Percentiles rank a stretch among this genome's conserved stretches.
phyloP scores from a whole-genome alignment of 2,888 invertebrate species.

The Bembecia ichneumoniformis region DNA sequence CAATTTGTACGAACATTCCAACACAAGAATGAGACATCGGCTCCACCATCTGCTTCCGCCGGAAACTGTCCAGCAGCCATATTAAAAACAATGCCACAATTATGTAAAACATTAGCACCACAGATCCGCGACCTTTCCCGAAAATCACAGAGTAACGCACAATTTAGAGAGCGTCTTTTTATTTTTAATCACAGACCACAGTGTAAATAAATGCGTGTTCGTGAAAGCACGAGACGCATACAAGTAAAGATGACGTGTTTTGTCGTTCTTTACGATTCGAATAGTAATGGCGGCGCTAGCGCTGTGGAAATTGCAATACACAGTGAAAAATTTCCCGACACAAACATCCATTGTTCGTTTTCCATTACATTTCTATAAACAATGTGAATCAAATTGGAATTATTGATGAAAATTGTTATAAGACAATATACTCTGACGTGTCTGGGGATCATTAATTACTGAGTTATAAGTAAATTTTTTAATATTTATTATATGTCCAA shows the following conservation, averaged over 20 bases:
- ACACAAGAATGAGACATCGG: constrained; percentile 48
- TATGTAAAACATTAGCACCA: constrained; percentile 51
- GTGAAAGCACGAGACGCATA: constrained; percentile 35
- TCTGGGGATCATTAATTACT: too few species aligned
- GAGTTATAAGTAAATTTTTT: too few species aligned
- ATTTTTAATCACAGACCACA: constrained; percentile 5
- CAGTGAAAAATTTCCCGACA: neutral
- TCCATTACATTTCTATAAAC: too few species aligned
- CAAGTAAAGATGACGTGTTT: constrained; percentile 26
- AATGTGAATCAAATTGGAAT: too few species aligned
- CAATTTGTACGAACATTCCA: constrained; percentile 46
- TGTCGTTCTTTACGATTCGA: constrained; percentile 25
- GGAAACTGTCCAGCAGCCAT: constrained; percentile 58
- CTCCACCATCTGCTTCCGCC: constrained; percentile 42
- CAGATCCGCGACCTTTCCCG: constrained; percentile 9
- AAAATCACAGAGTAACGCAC: constrained; percentile 17
- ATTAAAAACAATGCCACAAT: constrained; percentile 53
- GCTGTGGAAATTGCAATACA: constrained; percentile 13
- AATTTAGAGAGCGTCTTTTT: constrained; percentile 3
- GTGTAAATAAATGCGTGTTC: constrained; percentile 25
- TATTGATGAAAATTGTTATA: too few species aligned
- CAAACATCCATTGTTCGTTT: neutral
- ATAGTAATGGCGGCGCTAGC: constrained; percentile 23
- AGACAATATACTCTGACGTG: too few species aligned
- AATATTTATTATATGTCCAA: too few species aligned